Evolutionary conservation across 2,888 invertebrate genomes (phyloP).

Genomic region (Pegoplata infirma): DNA sequence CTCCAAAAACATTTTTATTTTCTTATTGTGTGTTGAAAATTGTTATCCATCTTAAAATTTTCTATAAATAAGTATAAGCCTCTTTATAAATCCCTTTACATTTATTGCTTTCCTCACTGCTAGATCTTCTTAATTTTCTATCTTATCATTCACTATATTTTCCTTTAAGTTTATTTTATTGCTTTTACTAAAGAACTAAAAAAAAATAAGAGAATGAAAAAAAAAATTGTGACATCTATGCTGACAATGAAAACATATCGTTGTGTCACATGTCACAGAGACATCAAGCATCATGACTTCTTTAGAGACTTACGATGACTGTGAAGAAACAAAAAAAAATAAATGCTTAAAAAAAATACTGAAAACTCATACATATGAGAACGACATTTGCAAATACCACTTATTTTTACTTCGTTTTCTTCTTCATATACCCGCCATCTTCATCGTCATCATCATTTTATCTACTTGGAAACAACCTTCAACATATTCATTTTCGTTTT

Average conservation of each 20-base stretch:
- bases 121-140: slow-evolving; percentile 14
- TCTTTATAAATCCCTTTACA: slow-evolving; percentile 21
- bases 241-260: slow-evolving; percentile 62
- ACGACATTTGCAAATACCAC: slow-evolving; percentile 52
- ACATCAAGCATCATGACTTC: slow-evolving; percentile 60
- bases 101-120: neutral
- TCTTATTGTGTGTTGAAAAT: neutral
- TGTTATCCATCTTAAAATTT: neutral
- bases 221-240: slow-evolving; percentile 53
- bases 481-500: slow-evolving; percentile 50
- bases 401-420: slow-evolving; percentile 29
- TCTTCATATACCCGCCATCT: slow-evolving; percentile 2
- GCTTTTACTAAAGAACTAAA: slow-evolving; percentile 17
- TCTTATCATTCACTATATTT: neutral
- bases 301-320: slow-evolving; percentile 52
- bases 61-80: neutral
- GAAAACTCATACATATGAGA: neutral
- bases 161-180: slow-evolving; percentile 42
- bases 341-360: too few relatives aligned
- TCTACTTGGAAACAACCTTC: slow-evolving; percentile 51
- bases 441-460: slow-evolving; percentile 5
- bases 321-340: neutral
- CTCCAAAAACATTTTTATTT: neutral
- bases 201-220: slow-evolving; percentile 16
- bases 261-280: slow-evolving; percentile 62